A percentile compares a stretch with the other conserved stretches of the same genome.
Conservation (phyloP, 2,797 vertebrate species). For the Galago senegalensis region DNA sequence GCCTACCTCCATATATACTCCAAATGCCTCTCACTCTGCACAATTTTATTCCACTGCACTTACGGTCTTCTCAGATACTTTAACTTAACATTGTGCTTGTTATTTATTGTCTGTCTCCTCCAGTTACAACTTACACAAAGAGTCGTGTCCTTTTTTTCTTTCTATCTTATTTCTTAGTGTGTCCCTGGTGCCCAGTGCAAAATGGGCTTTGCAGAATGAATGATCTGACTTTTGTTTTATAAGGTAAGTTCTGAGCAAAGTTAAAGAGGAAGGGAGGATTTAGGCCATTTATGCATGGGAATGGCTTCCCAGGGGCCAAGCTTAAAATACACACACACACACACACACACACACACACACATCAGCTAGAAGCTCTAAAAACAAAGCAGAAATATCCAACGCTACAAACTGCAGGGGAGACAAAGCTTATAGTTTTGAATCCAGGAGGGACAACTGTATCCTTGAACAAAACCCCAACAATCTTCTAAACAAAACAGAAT, state of each 20-base stretch:
- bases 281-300: background rate
- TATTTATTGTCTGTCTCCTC: background rate
- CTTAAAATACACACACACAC: background rate
- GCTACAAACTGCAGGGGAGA: background rate
- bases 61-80: background rate
- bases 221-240: slow-evolving; percentile 3
- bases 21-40: background rate
- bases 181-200: background rate
- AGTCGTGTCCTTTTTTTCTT: background rate
- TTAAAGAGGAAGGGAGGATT: background rate
- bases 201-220: background rate
- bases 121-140: background rate
- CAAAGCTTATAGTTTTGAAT: background rate
- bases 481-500: background rate
- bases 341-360: too few species aligned
- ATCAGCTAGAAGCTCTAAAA: background rate
- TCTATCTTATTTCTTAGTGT: background rate
- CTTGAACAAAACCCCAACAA: background rate
- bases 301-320: background rate
- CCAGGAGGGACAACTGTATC: background rate
- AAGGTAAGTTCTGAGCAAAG: background rate
- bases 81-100: background rate
- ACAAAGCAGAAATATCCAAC: background rate
- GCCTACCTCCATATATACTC: background rate
- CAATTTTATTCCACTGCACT: background rate